A percentile compares a stretch with the other conserved stretches of the same genome.
Conservation (phyloP, 2,797 vertebrate genomes). For the Phaenicophaeus curvirostris region DNA sequence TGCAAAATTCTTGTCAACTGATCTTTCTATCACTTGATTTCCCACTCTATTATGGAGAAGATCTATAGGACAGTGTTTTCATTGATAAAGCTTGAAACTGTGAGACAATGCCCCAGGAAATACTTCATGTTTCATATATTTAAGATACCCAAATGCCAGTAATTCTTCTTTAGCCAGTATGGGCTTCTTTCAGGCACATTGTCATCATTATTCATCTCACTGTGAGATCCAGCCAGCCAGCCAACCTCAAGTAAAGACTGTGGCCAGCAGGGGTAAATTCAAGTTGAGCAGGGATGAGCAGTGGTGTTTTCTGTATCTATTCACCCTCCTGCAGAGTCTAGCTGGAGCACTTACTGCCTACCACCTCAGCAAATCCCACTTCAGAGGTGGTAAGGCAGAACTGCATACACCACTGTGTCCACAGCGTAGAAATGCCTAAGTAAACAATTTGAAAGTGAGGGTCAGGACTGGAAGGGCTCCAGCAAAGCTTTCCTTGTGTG, state of each 20-base stretch:
- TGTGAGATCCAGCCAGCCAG: neutral
- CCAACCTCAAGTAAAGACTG: neutral
- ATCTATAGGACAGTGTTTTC: neutral
- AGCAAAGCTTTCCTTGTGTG: neutral
- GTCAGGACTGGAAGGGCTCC: neutral
- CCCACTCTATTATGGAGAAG: neutral
- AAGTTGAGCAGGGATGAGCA: neutral
- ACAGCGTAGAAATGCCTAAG: neutral
- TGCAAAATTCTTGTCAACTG: neutral
- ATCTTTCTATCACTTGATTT: neutral
- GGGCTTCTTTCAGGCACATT: neutral
- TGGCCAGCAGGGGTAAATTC: too few relatives aligned
- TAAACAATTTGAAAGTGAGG: neutral
- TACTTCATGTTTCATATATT: neutral
- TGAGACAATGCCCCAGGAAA: neutral
- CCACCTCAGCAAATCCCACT: neutral
- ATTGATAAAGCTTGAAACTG: neutral
- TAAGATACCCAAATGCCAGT: neutral
- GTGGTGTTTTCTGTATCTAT: neutral
- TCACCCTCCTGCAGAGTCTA: neutral
- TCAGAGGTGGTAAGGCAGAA: neutral
- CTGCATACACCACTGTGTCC: fast-evolving
- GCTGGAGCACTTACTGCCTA: neutral
- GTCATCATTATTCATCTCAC: neutral
- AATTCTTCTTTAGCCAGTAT: neutral